These are phyloP conservation scores for Cygnus atratus DNA, from an alignment of 2,113 vertebrate genomes.

Conservation along the genomic window DNA sequence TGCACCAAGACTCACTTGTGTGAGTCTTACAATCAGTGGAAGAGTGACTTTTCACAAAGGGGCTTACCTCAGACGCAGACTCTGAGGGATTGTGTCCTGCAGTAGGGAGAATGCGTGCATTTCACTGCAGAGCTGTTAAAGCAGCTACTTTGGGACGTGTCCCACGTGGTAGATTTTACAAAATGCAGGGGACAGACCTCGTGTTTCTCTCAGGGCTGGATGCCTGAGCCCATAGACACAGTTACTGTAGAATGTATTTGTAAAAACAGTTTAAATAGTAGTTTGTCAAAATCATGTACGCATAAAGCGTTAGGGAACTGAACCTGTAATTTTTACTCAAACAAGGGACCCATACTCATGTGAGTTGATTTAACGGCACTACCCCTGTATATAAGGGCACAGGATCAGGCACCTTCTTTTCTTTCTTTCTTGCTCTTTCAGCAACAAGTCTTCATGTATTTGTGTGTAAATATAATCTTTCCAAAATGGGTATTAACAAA, in stretches of 20 bases:
- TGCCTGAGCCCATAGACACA: constrained; percentile 53
- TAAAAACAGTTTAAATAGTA: constrained; percentile 56
- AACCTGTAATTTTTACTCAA: background rate
- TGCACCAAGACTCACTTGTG: background rate
- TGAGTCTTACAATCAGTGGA: background rate
- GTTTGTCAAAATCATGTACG: background rate
- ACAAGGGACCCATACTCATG: background rate
- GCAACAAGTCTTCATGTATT: background rate
- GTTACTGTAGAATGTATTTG: constrained; percentile 67
- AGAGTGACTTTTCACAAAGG: background rate
- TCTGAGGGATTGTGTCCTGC: background rate
- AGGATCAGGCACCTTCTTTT: constrained; percentile 28
- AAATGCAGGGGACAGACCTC: background rate
- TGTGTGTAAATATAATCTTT: constrained; percentile 59
- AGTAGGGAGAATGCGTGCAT: background rate
- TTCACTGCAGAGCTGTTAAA: background rate
- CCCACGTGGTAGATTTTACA: background rate
- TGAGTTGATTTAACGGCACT: constrained; percentile 16
- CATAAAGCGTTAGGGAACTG: background rate
- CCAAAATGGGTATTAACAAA: constrained; percentile 34
- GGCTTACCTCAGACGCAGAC: rapidly evolving
- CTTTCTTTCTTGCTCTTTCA: constrained; percentile 3
- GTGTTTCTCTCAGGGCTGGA: constrained; percentile 59
- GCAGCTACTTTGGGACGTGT: background rate
- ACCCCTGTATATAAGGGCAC: background rate